These are phyloP conservation scores for Achlya flavicornis DNA, from an alignment of 2,888 invertebrate genomes.

Conservation along the genomic window DNA sequence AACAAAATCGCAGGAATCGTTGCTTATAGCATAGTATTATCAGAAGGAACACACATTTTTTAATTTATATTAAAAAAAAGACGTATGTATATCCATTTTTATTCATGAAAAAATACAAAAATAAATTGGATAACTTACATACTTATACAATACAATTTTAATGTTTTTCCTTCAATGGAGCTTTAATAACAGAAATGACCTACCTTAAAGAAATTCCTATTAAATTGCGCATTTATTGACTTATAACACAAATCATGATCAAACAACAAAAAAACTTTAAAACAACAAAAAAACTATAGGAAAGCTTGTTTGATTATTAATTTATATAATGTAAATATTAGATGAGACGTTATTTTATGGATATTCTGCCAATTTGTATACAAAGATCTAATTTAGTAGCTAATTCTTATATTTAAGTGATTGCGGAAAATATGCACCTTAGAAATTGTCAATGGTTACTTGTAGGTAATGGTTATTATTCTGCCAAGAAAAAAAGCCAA, in stretches of 20 bases:
- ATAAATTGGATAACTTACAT: too few species aligned
- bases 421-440: too few species aligned
- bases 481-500: not conserved
- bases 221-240: not conserved
- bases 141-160: too few species aligned
- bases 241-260: not conserved
- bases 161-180: too few species aligned
- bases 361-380: too few species aligned
- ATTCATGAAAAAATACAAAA: too few species aligned
- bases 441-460: not conserved
- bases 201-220: conserved; percentile 1
- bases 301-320: not conserved
- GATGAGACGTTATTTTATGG: not conserved
- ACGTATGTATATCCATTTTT: too few species aligned
- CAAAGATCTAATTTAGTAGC: too few species aligned
- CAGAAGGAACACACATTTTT: too few species aligned
- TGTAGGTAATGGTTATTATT: not conserved
- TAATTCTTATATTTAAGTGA: too few species aligned
- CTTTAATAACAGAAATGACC: not conserved
- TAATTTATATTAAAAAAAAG: too few species aligned
- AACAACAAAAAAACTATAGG: too few species aligned
- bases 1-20: conserved; percentile 2
- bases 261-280: not conserved
- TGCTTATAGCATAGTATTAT: conserved; percentile 8
- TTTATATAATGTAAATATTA: not conserved